These are phyloP conservation scores for Portevinia maculata DNA, from an alignment of 2,888 invertebrate species.

Conservation along the genomic window DNA sequence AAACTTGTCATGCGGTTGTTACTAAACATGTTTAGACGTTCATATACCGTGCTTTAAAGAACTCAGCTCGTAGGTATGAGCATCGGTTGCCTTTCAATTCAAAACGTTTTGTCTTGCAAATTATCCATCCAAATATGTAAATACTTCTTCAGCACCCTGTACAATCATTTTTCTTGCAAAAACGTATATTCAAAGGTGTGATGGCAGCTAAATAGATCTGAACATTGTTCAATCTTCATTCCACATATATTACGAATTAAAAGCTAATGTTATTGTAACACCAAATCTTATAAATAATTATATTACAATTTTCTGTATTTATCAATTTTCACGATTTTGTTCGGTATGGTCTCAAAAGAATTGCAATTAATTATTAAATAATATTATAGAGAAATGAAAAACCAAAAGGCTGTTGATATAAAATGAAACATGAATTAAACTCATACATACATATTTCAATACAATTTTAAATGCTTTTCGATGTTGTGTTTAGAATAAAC, in stretches of 20 bases:
- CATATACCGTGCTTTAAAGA: too few relatives aligned
- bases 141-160: neutral
- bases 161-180: neutral
- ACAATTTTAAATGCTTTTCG: conserved; percentile 61
- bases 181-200: conserved; percentile 10
- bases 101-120: too few relatives aligned
- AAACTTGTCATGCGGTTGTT: too few relatives aligned
- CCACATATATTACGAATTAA: conserved; percentile 8
- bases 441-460: neutral
- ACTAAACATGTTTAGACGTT: too few relatives aligned
- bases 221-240: conserved; percentile 29
- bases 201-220: conserved; percentile 40
- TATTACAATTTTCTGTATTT: neutral
- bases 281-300: conserved; percentile 21
- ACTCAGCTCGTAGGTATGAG: too few relatives aligned
- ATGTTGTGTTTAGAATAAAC: conserved; percentile 63
- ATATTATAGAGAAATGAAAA: conserved; percentile 43
- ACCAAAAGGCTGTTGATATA: conserved; percentile 66
- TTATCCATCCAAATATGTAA: neutral
- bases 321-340: conserved; percentile 6
- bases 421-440: conserved; percentile 13
- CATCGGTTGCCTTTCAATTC: too few relatives aligned
- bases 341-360: neutral
- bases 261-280: conserved; percentile 20
- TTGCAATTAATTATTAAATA: conserved; percentile 12